Percentiles rank a stretch among this genome's conserved stretches.
These are phyloP conservation scores for Ramazzottius varieornatus DNA, from an alignment of 2,888 invertebrate genomes.

Conservation along the genomic window DNA sequence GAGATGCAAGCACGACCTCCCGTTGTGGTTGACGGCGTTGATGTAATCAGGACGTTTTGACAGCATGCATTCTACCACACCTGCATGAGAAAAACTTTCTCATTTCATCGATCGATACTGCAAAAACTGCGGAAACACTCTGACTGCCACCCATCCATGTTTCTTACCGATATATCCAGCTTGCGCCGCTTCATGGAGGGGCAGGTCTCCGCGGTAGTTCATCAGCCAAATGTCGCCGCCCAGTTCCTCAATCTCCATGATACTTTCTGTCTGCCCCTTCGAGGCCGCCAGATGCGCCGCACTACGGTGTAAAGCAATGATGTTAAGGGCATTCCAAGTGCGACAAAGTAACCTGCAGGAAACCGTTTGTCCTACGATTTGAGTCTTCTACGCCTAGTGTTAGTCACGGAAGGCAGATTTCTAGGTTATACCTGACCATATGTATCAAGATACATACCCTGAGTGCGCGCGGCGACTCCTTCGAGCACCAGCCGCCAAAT, in stretches of 20 bases:
- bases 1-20: constrained; percentile 69
- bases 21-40: constrained; percentile 65
- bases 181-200: constrained; percentile 78
- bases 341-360: not conserved
- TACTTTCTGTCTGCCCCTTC: constrained; percentile 56
- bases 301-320: constrained; percentile 15
- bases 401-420: no score
- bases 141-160: not conserved
- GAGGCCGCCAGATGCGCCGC: constrained; percentile 17
- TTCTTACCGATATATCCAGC: constrained; percentile 44
- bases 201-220: constrained; percentile 75
- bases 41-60: constrained; percentile 51
- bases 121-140: no score
- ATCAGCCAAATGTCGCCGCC: constrained; percentile 70
- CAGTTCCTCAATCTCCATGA: constrained; percentile 43
- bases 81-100: constrained; percentile 19
- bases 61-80: constrained; percentile 61
- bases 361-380: no score
- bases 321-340: constrained; percentile 11
- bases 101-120: not conserved
- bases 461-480: no score
- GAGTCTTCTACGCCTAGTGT: no score
- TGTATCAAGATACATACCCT: no score
- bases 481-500: no score
- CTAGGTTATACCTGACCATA: no score